Evolutionary conservation across 2,797 vertebrate species (phyloP).

Genomic region (Tamandua tetradactyla): DNA sequence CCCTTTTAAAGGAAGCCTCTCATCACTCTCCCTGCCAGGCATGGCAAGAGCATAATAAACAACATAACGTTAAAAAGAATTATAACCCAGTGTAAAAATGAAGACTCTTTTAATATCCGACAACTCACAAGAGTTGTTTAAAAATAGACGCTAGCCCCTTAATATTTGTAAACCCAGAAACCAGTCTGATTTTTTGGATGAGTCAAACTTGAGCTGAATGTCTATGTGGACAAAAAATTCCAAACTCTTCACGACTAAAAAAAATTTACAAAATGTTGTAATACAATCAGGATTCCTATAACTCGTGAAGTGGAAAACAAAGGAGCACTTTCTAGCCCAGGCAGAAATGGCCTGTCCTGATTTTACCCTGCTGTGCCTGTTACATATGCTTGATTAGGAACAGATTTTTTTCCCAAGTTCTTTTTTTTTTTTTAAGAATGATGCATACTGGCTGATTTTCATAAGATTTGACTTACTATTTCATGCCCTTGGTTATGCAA

Average conservation of each 20-base stretch:
- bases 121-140: slow-evolving; percentile 52
- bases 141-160: slow-evolving; percentile 60
- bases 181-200: slow-evolving; percentile 49
- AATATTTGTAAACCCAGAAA: slow-evolving; percentile 47
- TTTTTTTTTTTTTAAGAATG: background rate
- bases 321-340: slow-evolving; percentile 32
- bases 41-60: background rate
- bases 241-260: slow-evolving; percentile 61
- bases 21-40: background rate
- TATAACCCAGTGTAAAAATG: background rate
- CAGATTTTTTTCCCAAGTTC: slow-evolving; percentile 50
- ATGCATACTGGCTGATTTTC: slow-evolving; percentile 49
- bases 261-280: slow-evolving; percentile 50
- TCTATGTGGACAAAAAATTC: slow-evolving; percentile 63
- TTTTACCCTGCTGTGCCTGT: background rate
- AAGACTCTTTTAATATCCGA: slow-evolving; percentile 47
- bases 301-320: slow-evolving; percentile 60
- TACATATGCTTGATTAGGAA: background rate
- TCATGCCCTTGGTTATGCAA: background rate
- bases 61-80: background rate
- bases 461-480: slow-evolving; percentile 43
- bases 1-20: background rate
- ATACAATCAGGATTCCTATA: slow-evolving; percentile 49
- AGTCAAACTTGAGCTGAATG: slow-evolving; percentile 27
- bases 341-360: slow-evolving; percentile 35